A percentile compares a stretch with the other conserved stretches of the same genome.
These are phyloP conservation scores for Helicolenus hilgendorfi DNA, from an alignment of 2,797 vertebrate species.

Conservation along the genomic window DNA sequence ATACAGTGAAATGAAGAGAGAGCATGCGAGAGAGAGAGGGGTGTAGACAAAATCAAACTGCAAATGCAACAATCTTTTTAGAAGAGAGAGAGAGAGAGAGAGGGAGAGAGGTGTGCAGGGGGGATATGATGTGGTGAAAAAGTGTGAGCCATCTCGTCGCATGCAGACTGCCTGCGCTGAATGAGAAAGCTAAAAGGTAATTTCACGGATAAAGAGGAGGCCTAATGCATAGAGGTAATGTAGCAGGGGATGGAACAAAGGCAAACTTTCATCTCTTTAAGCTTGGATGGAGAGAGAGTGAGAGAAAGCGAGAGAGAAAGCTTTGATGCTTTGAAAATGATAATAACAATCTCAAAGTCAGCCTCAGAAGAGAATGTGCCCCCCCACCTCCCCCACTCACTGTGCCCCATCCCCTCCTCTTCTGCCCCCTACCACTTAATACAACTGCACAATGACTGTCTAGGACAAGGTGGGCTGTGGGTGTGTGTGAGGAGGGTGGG, in stretches of 20 bases:
- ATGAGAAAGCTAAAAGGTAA: slow-evolving; percentile 95
- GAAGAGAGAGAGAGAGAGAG: slow-evolving; percentile 21
- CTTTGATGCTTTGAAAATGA: slow-evolving; percentile 95
- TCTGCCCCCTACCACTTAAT: slow-evolving; percentile 90
- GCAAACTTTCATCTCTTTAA: slow-evolving; percentile 95
- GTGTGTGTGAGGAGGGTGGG: background rate
- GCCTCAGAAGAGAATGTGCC: slow-evolving; percentile 89
- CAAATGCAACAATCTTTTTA: slow-evolving; percentile 88
- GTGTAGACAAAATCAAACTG: slow-evolving; percentile 87
- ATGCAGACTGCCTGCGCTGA: slow-evolving; percentile 92
- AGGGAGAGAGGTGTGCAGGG: slow-evolving; percentile 60
- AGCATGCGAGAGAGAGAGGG: slow-evolving; percentile 43
- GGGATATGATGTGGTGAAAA: slow-evolving; percentile 88
- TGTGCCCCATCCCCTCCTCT: slow-evolving; percentile 78
- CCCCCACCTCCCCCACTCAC: slow-evolving; percentile 30
- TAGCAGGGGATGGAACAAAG: slow-evolving; percentile 93
- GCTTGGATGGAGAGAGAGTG: slow-evolving; percentile 92
- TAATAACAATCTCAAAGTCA: slow-evolving; percentile 93
- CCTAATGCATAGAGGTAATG: slow-evolving; percentile 94
- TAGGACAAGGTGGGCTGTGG: slow-evolving; percentile 80
- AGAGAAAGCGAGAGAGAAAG: slow-evolving; percentile 88
- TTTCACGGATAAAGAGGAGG: slow-evolving; percentile 94
- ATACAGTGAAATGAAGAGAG: slow-evolving; percentile 16
- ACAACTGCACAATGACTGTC: slow-evolving; percentile 88
- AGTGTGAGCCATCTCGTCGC: slow-evolving; percentile 90